These are phyloP conservation scores for Protodeltote pygarga DNA, from an alignment of 2,888 invertebrate genomes.

Conservation along the genomic window DNA sequence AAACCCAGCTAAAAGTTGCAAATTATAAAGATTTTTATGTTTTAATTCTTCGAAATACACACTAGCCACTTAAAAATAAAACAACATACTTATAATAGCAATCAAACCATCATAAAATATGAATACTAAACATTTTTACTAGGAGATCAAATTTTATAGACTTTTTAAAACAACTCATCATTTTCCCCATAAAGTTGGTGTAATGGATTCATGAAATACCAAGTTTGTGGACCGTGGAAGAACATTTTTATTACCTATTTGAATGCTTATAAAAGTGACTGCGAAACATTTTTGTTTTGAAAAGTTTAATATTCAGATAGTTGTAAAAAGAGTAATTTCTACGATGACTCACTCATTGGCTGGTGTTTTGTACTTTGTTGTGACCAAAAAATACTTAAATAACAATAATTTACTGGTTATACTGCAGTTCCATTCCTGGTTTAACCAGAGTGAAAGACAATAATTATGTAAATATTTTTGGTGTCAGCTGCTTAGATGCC, in stretches of 20 bases:
- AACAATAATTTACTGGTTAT: too few species aligned
- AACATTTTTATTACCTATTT: constrained; percentile 53
- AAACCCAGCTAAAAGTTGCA: too few species aligned
- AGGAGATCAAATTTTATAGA: constrained; percentile 66
- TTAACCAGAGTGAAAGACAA: too few species aligned
- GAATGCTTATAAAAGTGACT: constrained; percentile 39
- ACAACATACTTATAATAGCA: constrained; percentile 54
- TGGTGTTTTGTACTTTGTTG: constrained; percentile 24
- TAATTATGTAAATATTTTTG: too few species aligned
- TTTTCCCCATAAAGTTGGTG: constrained; percentile 72
- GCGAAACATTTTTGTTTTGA: constrained; percentile 28
- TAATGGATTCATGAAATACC: constrained; percentile 62
- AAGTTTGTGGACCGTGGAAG: constrained; percentile 42
- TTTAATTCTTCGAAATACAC: too few species aligned
- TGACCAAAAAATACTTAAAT: neutral
- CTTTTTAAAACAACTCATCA: constrained; percentile 76
- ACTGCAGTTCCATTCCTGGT: too few species aligned
- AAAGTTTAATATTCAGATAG: constrained; percentile 39
- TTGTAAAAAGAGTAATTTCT: constrained; percentile 25
- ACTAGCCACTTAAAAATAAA: constrained; percentile 53
- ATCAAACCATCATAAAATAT: constrained; percentile 63
- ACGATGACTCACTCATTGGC: constrained; percentile 19
- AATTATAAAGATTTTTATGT: too few species aligned
- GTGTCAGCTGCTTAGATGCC: too few species aligned
- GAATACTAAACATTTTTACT: constrained; percentile 68